These are phyloP conservation scores for Esperia sulphurella DNA, from an alignment of 2,888 invertebrate genomes.

Conservation along the genomic window DNA sequence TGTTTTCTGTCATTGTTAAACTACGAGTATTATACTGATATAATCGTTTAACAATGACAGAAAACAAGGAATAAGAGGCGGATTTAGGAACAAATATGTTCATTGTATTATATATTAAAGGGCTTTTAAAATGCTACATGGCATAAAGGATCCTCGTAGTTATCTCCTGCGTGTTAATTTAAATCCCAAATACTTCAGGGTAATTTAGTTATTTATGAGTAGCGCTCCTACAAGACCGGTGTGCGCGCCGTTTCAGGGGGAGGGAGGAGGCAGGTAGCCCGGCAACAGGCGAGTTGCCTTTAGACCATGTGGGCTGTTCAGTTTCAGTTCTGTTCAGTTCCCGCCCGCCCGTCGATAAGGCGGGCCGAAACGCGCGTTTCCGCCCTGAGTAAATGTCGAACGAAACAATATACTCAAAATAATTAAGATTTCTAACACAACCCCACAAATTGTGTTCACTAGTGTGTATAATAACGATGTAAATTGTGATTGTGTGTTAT, in stretches of 20 bases:
- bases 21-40: too few relatives aligned
- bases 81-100: too few relatives aligned
- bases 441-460: constrained; percentile 23
- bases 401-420: constrained; percentile 8
- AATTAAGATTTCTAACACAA: constrained; percentile 3
- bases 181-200: too few relatives aligned
- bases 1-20: too few relatives aligned
- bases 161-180: too few relatives aligned
- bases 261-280: constrained; percentile 31
- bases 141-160: neutral
- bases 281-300: constrained; percentile 47
- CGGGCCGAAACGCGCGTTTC: constrained; percentile 21
- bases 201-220: neutral
- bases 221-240: neutral
- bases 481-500: constrained; percentile 30
- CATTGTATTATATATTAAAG: too few relatives aligned
- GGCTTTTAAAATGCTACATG: too few relatives aligned
- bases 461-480: constrained; percentile 33
- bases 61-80: too few relatives aligned
- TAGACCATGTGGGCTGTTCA: constrained; percentile 4
- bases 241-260: neutral
- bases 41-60: too few relatives aligned
- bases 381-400: neutral
- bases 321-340: constrained; percentile 26
- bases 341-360: constrained; percentile 7